Evolutionary conservation across 2,797 vertebrate species (phyloP).

Genomic region (Chaunax sp.): DNA sequence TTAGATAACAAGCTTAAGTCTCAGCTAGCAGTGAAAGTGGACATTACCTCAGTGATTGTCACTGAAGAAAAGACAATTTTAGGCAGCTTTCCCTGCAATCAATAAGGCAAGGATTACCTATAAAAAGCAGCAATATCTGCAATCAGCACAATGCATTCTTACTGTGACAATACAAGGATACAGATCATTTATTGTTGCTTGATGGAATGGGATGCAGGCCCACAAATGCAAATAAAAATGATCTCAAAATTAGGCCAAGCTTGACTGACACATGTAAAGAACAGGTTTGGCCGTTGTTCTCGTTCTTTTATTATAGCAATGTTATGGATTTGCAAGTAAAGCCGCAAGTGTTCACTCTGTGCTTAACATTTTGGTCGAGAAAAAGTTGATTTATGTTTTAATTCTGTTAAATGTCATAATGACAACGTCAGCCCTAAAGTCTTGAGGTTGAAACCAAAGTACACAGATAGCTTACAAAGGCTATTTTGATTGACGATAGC

Average conservation of each 20-base stretch:
- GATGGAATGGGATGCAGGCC: slow-evolving; percentile 39
- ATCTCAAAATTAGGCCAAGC: slow-evolving; percentile 70
- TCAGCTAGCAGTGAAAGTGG: slow-evolving; percentile 64
- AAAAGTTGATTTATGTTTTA: slow-evolving; percentile 19
- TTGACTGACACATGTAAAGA: slow-evolving; percentile 74
- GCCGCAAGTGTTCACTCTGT: slow-evolving; percentile 9
- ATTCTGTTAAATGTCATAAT: slow-evolving; percentile 9
- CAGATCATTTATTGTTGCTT: slow-evolving; percentile 52
- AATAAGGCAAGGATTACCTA: slow-evolving; percentile 68
- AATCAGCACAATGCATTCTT: slow-evolving; percentile 52
- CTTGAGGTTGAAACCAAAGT: background rate
- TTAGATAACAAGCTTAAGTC: slow-evolving; percentile 80
- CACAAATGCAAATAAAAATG: slow-evolving; percentile 45
- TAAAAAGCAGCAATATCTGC: slow-evolving; percentile 61
- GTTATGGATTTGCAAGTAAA: slow-evolving; percentile 8
- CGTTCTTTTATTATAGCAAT: slow-evolving; percentile 51
- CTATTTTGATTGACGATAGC: slow-evolving; percentile 15
- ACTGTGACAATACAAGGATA: slow-evolving; percentile 42
- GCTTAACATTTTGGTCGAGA: slow-evolving; percentile 28
- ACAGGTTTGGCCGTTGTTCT: slow-evolving; percentile 55
- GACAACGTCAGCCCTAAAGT: slow-evolving; percentile 20
- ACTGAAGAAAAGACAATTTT: slow-evolving; percentile 39
- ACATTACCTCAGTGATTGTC: slow-evolving; percentile 59
- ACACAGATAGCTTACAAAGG: background rate
- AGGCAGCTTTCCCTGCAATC: slow-evolving; percentile 45